Evolutionary conservation across 2,113 vertebrate species (phyloP).

Genomic region (Corythornis vintsioides): DNA sequence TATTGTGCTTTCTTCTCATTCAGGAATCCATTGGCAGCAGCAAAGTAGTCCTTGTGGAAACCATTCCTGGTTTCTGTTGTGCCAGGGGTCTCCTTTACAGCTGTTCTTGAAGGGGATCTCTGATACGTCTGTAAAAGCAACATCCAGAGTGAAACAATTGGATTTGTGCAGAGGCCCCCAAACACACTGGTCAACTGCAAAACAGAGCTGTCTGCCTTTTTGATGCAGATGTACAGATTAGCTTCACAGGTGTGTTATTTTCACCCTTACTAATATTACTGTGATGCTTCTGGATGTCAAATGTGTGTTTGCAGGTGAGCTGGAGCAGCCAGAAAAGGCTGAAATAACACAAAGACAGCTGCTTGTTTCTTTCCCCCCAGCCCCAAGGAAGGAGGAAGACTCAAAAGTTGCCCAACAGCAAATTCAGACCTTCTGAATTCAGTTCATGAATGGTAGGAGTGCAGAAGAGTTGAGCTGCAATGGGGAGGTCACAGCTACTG

Average conservation of each 20-base stretch:
- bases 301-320: not conserved
- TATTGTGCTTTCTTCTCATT: slow-evolving; percentile 80
- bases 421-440: not conserved
- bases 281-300: not conserved
- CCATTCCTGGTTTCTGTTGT: slow-evolving; percentile 76
- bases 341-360: not conserved
- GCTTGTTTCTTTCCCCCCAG: not conserved
- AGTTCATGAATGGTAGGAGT: not conserved
- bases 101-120: slow-evolving; percentile 72
- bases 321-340: not conserved
- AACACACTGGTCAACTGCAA: not conserved
- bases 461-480: not conserved
- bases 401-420: not conserved
- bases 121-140: slow-evolving; percentile 78
- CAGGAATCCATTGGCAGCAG: slow-evolving; percentile 71
- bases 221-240: not conserved
- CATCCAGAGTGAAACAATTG: not conserved
- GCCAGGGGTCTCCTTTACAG: slow-evolving; percentile 11
- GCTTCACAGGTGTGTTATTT: not conserved
- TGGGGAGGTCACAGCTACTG: not conserved
- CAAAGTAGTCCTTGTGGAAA: slow-evolving; percentile 76
- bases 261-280: not conserved
- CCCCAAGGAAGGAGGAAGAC: not conserved
- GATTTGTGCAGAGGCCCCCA: not conserved
- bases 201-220: not conserved